A percentile compares a stretch with the other conserved stretches of the same genome.
These are phyloP conservation scores for Cheilosia vulpina DNA, from an alignment of 2,888 invertebrate genomes.

Conservation along the genomic window DNA sequence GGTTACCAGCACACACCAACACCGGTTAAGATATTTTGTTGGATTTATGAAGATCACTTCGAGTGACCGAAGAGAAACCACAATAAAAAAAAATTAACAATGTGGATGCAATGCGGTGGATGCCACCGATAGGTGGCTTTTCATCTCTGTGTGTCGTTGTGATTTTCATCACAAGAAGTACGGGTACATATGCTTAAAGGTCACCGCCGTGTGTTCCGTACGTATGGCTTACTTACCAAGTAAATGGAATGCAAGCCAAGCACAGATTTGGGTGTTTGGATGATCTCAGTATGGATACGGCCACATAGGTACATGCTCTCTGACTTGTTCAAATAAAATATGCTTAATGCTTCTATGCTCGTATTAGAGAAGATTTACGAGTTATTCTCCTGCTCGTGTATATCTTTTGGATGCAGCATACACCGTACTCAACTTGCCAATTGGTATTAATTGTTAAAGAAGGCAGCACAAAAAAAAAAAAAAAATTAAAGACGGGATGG, in stretches of 20 bases:
- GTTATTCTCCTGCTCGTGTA: conserved; percentile 47
- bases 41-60: conserved; percentile 73
- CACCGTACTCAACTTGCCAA: conserved; percentile 31
- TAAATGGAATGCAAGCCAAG: conserved; percentile 63
- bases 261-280: conserved; percentile 68
- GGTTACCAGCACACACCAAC: conserved; percentile 69
- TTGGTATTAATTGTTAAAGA: conserved; percentile 57
- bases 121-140: conserved; percentile 51
- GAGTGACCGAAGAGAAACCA: conserved; percentile 59
- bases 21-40: conserved; percentile 56
- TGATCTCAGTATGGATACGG: conserved; percentile 32
- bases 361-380: conserved; percentile 61
- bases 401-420: conserved; percentile 17
- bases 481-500: conserved; percentile 19
- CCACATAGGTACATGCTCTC: conserved; percentile 54
- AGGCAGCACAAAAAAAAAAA: neutral
- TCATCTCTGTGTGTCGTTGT: conserved; percentile 57
- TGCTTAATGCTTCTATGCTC: conserved; percentile 47
- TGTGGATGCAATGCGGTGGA: conserved; percentile 35
- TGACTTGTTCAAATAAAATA: conserved; percentile 65
- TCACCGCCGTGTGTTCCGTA: conserved; percentile 53
- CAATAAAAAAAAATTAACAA: conserved; percentile 37
- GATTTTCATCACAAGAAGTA: conserved; percentile 74
- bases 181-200: conserved; percentile 73
- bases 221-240: conserved; percentile 59